These are phyloP conservation scores for Propithecus deckenii DNA, from an alignment of 2,797 vertebrate species.

Conservation along the genomic window DNA sequence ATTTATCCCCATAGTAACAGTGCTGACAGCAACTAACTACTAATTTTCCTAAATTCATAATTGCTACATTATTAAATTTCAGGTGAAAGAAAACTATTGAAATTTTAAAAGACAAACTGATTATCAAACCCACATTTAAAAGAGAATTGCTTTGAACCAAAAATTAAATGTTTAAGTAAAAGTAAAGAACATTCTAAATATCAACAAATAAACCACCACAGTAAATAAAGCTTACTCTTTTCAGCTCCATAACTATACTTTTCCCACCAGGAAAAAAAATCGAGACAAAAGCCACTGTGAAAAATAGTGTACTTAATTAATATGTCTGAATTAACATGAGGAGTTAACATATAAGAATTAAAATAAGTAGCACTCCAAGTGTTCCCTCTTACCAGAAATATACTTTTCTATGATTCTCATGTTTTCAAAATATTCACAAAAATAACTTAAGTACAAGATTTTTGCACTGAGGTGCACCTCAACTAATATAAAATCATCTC, in stretches of 20 bases:
- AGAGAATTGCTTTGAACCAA: conserved; percentile 19
- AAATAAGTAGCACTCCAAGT: conserved; percentile 40
- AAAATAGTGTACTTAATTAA: neutral
- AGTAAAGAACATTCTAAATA: conserved; percentile 39
- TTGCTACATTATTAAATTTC: conserved; percentile 55
- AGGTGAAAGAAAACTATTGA: conserved; percentile 22
- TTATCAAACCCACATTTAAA: conserved; percentile 30
- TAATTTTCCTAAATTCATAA: conserved; percentile 53
- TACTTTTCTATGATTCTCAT: conserved; percentile 23
- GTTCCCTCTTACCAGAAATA: conserved; percentile 24
- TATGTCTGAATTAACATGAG: neutral
- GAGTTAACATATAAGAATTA: neutral
- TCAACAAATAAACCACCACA: conserved; percentile 21
- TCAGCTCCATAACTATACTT: neutral
- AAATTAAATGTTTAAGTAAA: conserved; percentile 43
- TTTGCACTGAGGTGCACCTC: neutral
- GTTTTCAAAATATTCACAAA: conserved; percentile 36
- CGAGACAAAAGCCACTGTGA: neutral
- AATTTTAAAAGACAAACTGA: conserved; percentile 31
- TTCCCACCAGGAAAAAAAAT: neutral
- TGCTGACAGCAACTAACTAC: conserved; percentile 22
- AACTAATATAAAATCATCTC: neutral
- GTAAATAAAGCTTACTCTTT: conserved; percentile 32
- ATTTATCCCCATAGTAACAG: conserved; percentile 37
- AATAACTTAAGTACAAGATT: conserved; percentile 11